Evolutionary conservation across 1,140 invertebrate species (phyloP), one percentile per base, ranked within the genome.

Genomic region (Eufriesea mexicana): DNA sequence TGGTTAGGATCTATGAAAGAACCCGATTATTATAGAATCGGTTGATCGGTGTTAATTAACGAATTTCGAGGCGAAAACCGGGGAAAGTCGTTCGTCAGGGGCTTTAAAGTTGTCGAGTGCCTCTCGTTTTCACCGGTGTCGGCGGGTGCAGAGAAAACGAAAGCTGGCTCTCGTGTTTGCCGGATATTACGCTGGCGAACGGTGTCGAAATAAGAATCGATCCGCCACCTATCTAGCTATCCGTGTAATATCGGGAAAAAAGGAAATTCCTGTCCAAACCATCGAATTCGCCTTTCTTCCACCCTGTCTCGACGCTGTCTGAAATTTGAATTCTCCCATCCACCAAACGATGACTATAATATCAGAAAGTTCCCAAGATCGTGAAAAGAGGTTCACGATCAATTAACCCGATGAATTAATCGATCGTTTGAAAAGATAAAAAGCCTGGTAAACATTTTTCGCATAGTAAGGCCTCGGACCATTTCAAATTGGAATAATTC

Each of bases 201-300:
- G 76, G 67, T 67, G 75, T 85, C 84, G 84, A 85, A 91, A 91
- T 89, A 86, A 90, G 87, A 90, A 92, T 92, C 90, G 91, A 92
- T 91, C 82, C 78, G 35, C 35, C 47, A 25, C 57, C 18, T 54
- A 59, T 70, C 47, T n/a, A 54, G 23, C 28, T 18, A 54, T 45
- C 51, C 47, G 20, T 42, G 12, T n/a, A 25, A 12, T 14, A 20
- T 23, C 16, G 35, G 54, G 4, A 6, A 59, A 57, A 20, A n/a
- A 2, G 0, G 4, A 12, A 49, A 9, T 28, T 42, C 14, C 35
- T 35, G 28, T 20, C 7, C 8, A 8, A 72, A 28, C 9, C 25
- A 20, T 72, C 20, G 20, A 72, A 55, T 20, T 12, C 49, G 35
- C 35, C 35, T 35, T 35, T 35, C 35, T 35, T 35, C 35, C 35